Percentiles rank a stretch among this genome's conserved stretches.
These are phyloP conservation scores for Microdon myrmicae DNA, from an alignment of 2,888 invertebrate species.

Conservation along the genomic window DNA sequence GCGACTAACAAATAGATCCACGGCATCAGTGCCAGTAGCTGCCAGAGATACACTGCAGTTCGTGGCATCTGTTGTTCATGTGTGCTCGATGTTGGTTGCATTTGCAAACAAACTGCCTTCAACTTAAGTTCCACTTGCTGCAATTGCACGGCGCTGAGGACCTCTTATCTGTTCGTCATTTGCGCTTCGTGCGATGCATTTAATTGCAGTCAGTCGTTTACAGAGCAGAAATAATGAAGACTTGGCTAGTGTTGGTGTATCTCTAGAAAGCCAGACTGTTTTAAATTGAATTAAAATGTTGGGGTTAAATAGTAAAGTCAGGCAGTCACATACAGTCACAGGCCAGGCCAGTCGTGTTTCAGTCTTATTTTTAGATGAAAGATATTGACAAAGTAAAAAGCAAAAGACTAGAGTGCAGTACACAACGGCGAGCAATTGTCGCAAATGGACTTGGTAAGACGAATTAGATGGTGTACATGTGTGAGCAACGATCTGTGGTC, in stretches of 20 bases:
- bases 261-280: constrained; percentile 16
- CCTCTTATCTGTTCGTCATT: constrained; percentile 38
- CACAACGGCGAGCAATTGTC: constrained; percentile 8
- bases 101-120: constrained; percentile 46
- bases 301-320: constrained; percentile 46
- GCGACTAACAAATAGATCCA: no score
- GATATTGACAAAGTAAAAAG: constrained; percentile 21
- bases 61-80: not conserved
- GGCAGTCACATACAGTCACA: constrained; percentile 37
- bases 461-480: not conserved
- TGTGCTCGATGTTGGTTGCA: constrained; percentile 19
- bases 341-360: constrained; percentile 7
- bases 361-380: constrained; percentile 33
- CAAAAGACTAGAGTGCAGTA: constrained; percentile 26
- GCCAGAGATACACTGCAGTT: not conserved
- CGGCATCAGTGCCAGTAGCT: no score
- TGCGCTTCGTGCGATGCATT: constrained; percentile 13
- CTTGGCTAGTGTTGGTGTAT: constrained; percentile 1
- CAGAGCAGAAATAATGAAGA: constrained; percentile 2
- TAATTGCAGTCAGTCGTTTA: constrained; percentile 26
- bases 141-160: constrained; percentile 28
- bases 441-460: constrained; percentile 8
- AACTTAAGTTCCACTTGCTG: constrained; percentile 33
- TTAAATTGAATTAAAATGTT: constrained; percentile 46
- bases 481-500: not conserved